Evolutionary conservation across 2,113 vertebrate species (phyloP).

Genomic region (Phyllostomus hastatus): DNA sequence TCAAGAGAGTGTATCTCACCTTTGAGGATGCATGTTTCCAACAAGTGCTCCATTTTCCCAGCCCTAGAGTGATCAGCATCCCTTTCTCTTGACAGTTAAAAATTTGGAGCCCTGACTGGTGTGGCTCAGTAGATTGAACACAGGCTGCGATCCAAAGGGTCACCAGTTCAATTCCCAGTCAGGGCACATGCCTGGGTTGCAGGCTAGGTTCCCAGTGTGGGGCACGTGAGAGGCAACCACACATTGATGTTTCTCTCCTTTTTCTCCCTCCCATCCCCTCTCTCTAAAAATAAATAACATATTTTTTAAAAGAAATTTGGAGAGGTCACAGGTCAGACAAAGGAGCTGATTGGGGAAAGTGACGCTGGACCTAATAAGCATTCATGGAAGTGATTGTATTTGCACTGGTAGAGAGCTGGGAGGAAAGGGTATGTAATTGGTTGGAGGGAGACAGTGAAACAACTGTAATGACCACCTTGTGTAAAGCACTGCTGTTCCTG

Average conservation of each 20-base stretch:
- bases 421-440: neutral
- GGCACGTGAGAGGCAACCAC: too few species aligned
- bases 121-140: too few species aligned
- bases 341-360: neutral
- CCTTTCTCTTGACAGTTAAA: neutral
- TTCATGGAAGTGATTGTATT: neutral
- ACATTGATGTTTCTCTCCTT: too few species aligned
- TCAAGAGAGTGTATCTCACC: neutral
- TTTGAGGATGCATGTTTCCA: neutral
- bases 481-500: neutral
- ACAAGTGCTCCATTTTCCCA: neutral
- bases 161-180: too few species aligned
- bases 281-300: too few species aligned
- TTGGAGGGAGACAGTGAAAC: neutral
- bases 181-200: too few species aligned
- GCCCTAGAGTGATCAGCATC: neutral
- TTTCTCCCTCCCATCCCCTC: too few species aligned
- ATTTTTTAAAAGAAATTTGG: neutral
- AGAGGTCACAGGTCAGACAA: neutral
- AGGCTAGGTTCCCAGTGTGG: too few species aligned
- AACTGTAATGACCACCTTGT: neutral
- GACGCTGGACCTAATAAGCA: neutral
- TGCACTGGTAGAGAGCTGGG: neutral
- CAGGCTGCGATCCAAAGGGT: too few species aligned
- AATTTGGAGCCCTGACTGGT: neutral